Base-by-base conservation (phyloP, 2,888 invertebrate species). In the Brachynemurus nebulosus region DNA sequence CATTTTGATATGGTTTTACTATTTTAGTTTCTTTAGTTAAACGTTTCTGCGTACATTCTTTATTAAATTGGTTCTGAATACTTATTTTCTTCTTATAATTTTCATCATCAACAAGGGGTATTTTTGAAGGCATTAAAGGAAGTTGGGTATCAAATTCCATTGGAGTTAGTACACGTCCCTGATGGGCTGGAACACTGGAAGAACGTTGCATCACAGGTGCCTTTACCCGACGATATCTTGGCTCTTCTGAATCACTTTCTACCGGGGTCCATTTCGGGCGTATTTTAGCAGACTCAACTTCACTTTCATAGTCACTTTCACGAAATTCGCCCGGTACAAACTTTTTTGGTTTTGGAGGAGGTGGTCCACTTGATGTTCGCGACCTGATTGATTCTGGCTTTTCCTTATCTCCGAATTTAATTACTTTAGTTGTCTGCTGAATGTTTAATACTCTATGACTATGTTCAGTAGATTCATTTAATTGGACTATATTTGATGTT, bases 291-390 rank as follows among this genome's bases (percentile, higher is more conserved):
- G 67, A 63, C 47, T 80, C 81, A 4, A 74, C 66, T 53, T 81
- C 80, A 56, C 78, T 78, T 52, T 80, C 80, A 52, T 80, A 80
- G 53, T 80, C 80, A 42, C 77, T 78, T 53, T 80, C 79, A 12
- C 72, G 66, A 49, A 74, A 76, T 47, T 77, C 75, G 9, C 78
- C 78, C 5, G 72, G 74, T 16, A 75, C 59, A 54, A 80, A 80
- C 58, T 77, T 80, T 4, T 68, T 76, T 2, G 79, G 79, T 3
- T 68, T 75, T 1, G 76, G 70, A 35, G 69, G 66, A 2, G 70
- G 68, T 23, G 69, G 69, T 16, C 62, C 58, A 40, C 61, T 59
- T 40, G 59, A 57, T 2, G 62, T 59, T n/a, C 60, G 56, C 42
- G 53, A 52, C 44, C 57, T 53, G 1, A 62, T 61, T n/a, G 55